Evolutionary conservation across 2,113 vertebrate genomes (phyloP), one percentile per base, ranked within the genome.

Genomic region (Gambusia holbrooki): DNA sequence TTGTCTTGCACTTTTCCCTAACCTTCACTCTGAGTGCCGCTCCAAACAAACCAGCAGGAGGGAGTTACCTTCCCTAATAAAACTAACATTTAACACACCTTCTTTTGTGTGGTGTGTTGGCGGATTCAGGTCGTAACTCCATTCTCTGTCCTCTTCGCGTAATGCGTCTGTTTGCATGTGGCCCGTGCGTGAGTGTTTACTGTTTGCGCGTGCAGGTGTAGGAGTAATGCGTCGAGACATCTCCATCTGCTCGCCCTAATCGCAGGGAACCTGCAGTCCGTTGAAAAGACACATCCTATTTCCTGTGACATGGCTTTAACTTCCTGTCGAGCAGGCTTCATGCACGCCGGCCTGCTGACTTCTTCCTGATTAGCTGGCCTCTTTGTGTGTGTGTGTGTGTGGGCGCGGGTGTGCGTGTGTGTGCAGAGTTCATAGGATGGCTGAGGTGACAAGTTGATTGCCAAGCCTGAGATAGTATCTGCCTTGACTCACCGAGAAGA

Each of bases 241-340:
- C 85, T 93, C 81, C 85, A 92, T 91, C 88, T 92, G 90, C 77
- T 88, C 81, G 71, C 78, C 88, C 84, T 93, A 92, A 93, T 92
- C 73, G 73, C 45, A 30, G 45, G 76, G 81, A 91, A 84, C 77
- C 87, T 84, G 70, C 74, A 66, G 86, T 70, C 80, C 79, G 1
- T 27, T 79, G 66, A 88, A 86, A 90, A 89, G 90, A 92, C 92
- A 92, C 89, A 92, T 92, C 90, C 88, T 85, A 92, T 92, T 92
- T 93, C 91, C 89, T 89, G 91, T 92, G 89, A 92, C 91, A 93
- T 77, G 90, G 78, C 76, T 81, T 60, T 88, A 85, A 88, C 88
- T 92, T 93, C 89, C 92, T 90, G 88, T 89, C 78, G 66, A 69
- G 81, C 80, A 27, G 83, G 83, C 88, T 93, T 87, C 78, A 64